These are phyloP conservation scores for Lindbergichthys nudifrons DNA, from an alignment of 2,797 vertebrate species.

Conservation along the genomic window DNA sequence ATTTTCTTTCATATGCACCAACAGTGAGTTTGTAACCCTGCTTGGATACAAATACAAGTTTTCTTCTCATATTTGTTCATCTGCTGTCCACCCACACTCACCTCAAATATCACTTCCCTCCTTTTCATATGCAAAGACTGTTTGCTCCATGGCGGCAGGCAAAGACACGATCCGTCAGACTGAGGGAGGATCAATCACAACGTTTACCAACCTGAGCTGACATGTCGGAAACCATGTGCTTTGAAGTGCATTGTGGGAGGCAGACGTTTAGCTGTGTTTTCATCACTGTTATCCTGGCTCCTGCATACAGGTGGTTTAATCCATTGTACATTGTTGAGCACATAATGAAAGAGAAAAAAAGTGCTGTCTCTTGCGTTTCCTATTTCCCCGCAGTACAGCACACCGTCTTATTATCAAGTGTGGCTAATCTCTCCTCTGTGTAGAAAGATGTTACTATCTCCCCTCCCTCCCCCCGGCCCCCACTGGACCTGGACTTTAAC, in stretches of 20 bases:
- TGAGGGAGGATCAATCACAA: constrained; percentile 66
- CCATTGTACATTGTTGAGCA: constrained; percentile 59
- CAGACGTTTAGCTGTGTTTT: constrained; percentile 52
- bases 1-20: neutral
- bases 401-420: constrained; percentile 47
- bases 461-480: too few species aligned
- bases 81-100: constrained; percentile 40
- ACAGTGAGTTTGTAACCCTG: neutral
- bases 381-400: constrained; percentile 21
- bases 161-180: constrained; percentile 67
- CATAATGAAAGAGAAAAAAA: constrained; percentile 69
- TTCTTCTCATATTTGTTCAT: neutral
- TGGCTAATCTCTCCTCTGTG: constrained; percentile 40
- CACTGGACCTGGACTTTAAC: too few species aligned
- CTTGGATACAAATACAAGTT: neutral
- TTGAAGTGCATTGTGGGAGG: constrained; percentile 77
- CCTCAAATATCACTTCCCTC: constrained; percentile 20
- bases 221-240: constrained; percentile 58
- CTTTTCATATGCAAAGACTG: constrained; percentile 17
- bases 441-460: constrained; percentile 21
- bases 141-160: constrained; percentile 55
- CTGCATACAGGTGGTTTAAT: constrained; percentile 67
- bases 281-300: constrained; percentile 52
- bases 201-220: constrained; percentile 68
- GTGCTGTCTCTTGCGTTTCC: constrained; percentile 46